A percentile compares a stretch with the other conserved stretches of the same genome.
Evolutionary conservation across 2,888 invertebrate species (phyloP).

Genomic region (Dysmachus trigonus): DNA sequence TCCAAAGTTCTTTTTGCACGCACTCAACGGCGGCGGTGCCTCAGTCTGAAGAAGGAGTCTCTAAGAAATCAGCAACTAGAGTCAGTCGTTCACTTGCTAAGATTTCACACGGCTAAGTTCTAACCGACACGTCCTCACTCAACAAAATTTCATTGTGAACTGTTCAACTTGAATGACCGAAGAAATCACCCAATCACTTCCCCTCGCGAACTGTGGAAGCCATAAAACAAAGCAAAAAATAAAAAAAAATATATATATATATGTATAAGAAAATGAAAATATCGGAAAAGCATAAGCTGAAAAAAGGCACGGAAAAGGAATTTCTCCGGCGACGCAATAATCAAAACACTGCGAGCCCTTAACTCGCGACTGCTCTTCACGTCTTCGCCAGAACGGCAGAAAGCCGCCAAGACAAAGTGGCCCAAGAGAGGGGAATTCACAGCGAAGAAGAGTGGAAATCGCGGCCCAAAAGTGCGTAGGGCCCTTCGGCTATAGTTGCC

Average conservation of each 20-base stretch:
- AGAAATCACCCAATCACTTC: slow-evolving; percentile 48
- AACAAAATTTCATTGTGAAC: slow-evolving; percentile 52
- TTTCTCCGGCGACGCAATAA: slow-evolving; percentile 40
- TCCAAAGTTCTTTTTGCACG: background rate
- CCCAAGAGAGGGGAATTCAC: background rate
- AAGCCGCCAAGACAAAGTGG: background rate
- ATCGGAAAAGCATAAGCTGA: slow-evolving; percentile 3
- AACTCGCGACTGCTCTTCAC: background rate
- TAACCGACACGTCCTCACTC: slow-evolving; percentile 49
- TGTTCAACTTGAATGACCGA: slow-evolving; percentile 48
- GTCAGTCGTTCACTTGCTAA: background rate
- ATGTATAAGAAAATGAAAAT: slow-evolving; percentile 19
- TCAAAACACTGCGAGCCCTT: slow-evolving; percentile 27
- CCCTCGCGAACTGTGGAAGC: slow-evolving; percentile 33
- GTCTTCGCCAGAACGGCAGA: background rate
- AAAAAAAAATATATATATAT: background rate
- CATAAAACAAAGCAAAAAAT: background rate
- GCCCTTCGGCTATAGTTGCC: background rate
- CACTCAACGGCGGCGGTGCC: background rate
- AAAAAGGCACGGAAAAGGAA: slow-evolving; percentile 32
- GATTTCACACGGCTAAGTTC: background rate
- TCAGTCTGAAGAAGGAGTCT: slow-evolving; percentile 15
- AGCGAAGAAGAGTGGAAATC: slow-evolving; percentile 14
- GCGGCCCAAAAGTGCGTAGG: slow-evolving; percentile 31
- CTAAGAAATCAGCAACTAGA: background rate